Percentiles rank a stretch among this genome's conserved stretches.
Evolutionary conservation across 2,888 invertebrate genomes (phyloP).

Genomic region (Drosophila colorata): DNA sequence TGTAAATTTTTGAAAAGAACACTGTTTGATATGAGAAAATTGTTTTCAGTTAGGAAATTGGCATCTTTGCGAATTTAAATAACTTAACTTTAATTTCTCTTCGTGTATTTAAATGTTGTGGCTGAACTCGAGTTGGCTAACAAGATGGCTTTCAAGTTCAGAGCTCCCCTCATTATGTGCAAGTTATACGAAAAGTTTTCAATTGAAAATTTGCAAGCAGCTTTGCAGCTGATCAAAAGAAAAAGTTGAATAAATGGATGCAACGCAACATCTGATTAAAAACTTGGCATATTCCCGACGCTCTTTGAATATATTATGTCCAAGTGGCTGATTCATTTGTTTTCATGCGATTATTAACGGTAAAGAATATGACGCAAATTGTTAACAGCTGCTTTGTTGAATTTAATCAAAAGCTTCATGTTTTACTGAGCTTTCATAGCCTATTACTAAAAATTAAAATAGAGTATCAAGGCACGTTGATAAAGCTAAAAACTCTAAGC

Average conservation of each 20-base stretch:
- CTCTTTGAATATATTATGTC: not conserved
- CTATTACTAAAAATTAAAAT: no score
- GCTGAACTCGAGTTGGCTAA: slow-evolving; percentile 16
- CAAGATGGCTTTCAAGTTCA: slow-evolving; percentile 18
- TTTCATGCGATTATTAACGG: not conserved
- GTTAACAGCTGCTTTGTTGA: no score
- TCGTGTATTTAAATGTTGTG: not conserved
- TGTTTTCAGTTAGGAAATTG: not conserved
- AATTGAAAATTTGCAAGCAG: slow-evolving; percentile 17
- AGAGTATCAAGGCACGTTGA: no score
- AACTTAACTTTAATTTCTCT: not conserved
- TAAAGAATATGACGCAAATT: no score
- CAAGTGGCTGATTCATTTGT: not conserved
- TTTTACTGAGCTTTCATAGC: no score
- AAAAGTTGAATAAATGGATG: not conserved
- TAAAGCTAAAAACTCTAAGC: no score
- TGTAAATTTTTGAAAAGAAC: no score
- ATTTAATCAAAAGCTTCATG: no score
- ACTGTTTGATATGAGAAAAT: not conserved
- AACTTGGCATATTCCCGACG: not conserved
- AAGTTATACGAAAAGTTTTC: slow-evolving; percentile 30
- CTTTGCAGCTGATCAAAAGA: slow-evolving; percentile 3
- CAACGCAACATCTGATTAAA: slow-evolving; percentile 7
- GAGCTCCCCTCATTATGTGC: slow-evolving; percentile 24
- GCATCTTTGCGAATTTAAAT: not conserved